Evolutionary conservation across 2,113 vertebrate genomes (phyloP).

Genomic region (Corythaeola cristata): DNA sequence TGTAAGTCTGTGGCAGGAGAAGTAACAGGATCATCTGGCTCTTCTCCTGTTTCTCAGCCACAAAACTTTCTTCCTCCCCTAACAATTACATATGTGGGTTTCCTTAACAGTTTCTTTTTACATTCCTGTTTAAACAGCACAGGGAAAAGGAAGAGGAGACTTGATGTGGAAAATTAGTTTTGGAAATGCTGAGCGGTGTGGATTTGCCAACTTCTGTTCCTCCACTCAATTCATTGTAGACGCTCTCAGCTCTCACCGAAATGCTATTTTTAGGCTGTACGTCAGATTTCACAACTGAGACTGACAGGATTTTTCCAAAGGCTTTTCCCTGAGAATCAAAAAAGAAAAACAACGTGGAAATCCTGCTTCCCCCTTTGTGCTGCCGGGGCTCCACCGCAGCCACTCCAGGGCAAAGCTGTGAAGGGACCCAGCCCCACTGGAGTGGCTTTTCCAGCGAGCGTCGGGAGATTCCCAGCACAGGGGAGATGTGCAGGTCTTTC

Average conservation of each 20-base stretch:
- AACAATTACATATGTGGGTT: slow-evolving; percentile 65
- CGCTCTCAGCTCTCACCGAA: not conserved
- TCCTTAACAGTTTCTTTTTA: slow-evolving; percentile 73
- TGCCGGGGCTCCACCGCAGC: not conserved
- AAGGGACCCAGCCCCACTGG: not conserved
- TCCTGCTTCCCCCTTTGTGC: not conserved
- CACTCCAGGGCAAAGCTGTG: not conserved
- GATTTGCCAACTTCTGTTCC: slow-evolving; percentile 41
- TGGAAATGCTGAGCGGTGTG: slow-evolving; percentile 43
- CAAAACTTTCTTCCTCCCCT: slow-evolving; percentile 47
- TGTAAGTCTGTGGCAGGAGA: slow-evolving; percentile 33
- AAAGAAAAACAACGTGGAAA: not conserved
- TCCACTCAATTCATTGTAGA: slow-evolving; percentile 25
- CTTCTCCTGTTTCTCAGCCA: slow-evolving; percentile 45
- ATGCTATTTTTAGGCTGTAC: slow-evolving; percentile 53
- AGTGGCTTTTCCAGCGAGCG: not conserved
- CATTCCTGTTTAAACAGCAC: slow-evolving; percentile 71
- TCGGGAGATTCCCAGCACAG: not conserved
- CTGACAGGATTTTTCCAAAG: slow-evolving; percentile 39
- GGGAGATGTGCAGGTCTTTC: not conserved
- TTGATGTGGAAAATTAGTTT: slow-evolving; percentile 72
- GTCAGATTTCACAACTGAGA: slow-evolving; percentile 54
- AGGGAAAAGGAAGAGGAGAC: slow-evolving; percentile 68
- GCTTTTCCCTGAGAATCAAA: slow-evolving; percentile 15
- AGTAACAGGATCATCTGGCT: slow-evolving; percentile 51